Percentiles rank a stretch among this genome's conserved stretches.
Evolutionary conservation across 2,113 vertebrate genomes (phyloP).

Genomic region (Oryzias curvinotus): DNA sequence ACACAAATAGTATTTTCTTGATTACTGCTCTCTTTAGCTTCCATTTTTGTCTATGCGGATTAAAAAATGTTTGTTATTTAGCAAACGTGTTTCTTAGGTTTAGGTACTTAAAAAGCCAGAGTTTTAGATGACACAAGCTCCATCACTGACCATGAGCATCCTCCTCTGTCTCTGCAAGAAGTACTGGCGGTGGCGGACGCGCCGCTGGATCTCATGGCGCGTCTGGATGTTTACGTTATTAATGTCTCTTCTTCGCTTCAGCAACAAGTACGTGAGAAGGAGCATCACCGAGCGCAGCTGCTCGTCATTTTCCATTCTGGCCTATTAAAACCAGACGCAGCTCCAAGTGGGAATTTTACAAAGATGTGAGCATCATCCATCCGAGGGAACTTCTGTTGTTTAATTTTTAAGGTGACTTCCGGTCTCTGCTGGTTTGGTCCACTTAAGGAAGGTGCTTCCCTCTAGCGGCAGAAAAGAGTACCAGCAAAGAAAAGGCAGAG

Average conservation of each 20-base stretch:
- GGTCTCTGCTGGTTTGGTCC: not conserved
- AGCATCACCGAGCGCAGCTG: slow-evolving; percentile 64
- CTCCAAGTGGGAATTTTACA: not conserved
- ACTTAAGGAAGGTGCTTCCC: slow-evolving; percentile 31
- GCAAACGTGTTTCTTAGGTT: too few species aligned
- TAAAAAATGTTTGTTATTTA: too few species aligned
- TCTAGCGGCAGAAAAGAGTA: slow-evolving; percentile 17
- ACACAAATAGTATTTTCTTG: too few species aligned
- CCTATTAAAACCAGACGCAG: not conserved
- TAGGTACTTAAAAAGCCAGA: not conserved
- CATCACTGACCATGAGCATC: slow-evolving; percentile 73
- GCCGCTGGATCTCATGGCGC: slow-evolving; percentile 73
- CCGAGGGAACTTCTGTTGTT: too few species aligned
- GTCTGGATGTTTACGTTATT: slow-evolving; percentile 61
- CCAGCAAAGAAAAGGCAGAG: not conserved
- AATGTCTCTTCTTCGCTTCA: slow-evolving; percentile 74
- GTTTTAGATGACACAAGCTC: not conserved
- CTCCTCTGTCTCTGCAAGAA: slow-evolving; percentile 82
- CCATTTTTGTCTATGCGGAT: too few species aligned
- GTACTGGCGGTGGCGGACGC: slow-evolving; percentile 76
- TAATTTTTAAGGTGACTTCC: slow-evolving; percentile 28
- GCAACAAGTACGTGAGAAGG: slow-evolving; percentile 74
- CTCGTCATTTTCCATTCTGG: slow-evolving; percentile 61
- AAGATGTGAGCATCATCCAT: not conserved
- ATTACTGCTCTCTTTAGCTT: too few species aligned